phyloP scores from a whole-genome alignment of 2,113 vertebrate species.

The Sus scrofa region DNA sequence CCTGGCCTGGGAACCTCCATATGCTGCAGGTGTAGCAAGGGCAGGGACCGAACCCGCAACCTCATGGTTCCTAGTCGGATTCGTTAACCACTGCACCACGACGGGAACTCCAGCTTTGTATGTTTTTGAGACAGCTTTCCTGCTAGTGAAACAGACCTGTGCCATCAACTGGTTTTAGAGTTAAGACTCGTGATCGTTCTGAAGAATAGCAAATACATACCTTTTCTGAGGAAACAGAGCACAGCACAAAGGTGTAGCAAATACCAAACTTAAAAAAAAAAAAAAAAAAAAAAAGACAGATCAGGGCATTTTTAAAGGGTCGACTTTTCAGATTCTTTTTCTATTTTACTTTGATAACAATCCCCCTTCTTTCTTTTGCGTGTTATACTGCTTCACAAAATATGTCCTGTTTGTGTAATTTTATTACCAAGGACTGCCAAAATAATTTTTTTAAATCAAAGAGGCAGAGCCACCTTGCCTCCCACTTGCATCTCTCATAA shows the following conservation, averaged over 20 bases:
- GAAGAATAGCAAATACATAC: conserved; percentile 80
- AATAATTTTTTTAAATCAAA: background rate
- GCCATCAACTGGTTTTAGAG: background rate
- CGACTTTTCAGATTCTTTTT: background rate
- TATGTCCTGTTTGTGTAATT: background rate
- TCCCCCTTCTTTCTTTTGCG: background rate
- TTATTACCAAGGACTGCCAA: background rate
- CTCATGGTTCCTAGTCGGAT: too few relatives aligned
- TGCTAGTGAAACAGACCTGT: rapidly evolving
- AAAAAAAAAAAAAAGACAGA: background rate
- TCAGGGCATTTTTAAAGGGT: background rate
- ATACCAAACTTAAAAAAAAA: conserved; percentile 94
- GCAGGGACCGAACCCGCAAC: too few relatives aligned
- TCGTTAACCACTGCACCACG: too few relatives aligned
- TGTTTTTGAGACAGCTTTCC: background rate
- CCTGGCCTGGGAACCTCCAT: too few relatives aligned
- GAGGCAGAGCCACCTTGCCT: too few relatives aligned
- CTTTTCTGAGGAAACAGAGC: conserved; percentile 99
- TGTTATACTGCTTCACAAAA: background rate
- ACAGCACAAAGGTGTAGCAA: conserved; percentile 98
- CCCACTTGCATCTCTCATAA: too few relatives aligned
- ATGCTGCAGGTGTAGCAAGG: too few relatives aligned
- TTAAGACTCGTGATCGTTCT: background rate
- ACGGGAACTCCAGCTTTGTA: background rate
- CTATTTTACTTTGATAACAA: background rate